Conservation (phyloP, 2,888 invertebrate genomes). For the Heteromyza rotundicornis region DNA sequence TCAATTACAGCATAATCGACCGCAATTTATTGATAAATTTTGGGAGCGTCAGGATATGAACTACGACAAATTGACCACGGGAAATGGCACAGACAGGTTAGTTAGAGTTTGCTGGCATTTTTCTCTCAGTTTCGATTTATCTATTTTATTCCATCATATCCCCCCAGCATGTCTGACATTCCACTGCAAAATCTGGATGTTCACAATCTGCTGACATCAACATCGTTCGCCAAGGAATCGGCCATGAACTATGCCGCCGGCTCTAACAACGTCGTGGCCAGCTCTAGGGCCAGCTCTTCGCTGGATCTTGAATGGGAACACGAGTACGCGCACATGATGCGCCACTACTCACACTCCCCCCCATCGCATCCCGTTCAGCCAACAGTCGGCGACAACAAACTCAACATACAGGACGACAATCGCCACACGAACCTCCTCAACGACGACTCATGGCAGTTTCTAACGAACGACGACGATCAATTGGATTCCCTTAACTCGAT, state of each 20-base stretch:
- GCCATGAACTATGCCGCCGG: slow-evolving; percentile 39
- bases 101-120: not conserved
- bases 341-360: slow-evolving; percentile 9
- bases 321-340: slow-evolving; percentile 60
- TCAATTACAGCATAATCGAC: slow-evolving; percentile 43
- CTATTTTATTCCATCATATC: not conserved
- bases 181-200: slow-evolving; percentile 70
- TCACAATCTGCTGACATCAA: slow-evolving; percentile 62
- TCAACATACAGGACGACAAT: not conserved
- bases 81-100: slow-evolving; percentile 34
- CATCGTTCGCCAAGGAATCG: slow-evolving; percentile 51
- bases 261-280: slow-evolving; percentile 39
- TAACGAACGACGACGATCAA: slow-evolving; percentile 41
- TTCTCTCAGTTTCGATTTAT: too few species aligned
- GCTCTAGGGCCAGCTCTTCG: slow-evolving; percentile 70
- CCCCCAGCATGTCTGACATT: slow-evolving; percentile 64
- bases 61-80: slow-evolving; percentile 54
- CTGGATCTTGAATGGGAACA: slow-evolving; percentile 76
- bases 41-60: slow-evolving; percentile 53
- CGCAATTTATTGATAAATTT: slow-evolving; percentile 58
- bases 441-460: slow-evolving; percentile 38
- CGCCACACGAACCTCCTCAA: not conserved
- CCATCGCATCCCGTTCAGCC: not conserved
- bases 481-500: slow-evolving; percentile 35
- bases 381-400: not conserved